phyloP scores from a whole-genome alignment of 2,113 vertebrate genomes.

The Marmota flaviventris region DNA sequence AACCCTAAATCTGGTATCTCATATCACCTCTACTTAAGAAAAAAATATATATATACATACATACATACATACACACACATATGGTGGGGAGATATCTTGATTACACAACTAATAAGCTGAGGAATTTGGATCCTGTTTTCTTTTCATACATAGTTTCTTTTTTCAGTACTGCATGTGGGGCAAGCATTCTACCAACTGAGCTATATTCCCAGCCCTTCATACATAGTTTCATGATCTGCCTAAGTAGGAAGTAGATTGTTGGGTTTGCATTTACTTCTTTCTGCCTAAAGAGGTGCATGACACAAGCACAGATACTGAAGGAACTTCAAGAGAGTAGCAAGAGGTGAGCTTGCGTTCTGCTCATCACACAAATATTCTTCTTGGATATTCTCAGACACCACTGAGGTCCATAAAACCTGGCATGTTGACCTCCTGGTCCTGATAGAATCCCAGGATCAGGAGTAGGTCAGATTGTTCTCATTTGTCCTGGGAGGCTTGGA shows the following conservation, averaged over 20 bases:
- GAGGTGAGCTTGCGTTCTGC: not conserved
- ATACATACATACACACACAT: too few relatives aligned
- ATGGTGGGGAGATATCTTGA: not conserved
- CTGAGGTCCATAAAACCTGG: not conserved
- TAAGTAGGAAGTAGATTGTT: not conserved
- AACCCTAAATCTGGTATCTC: not conserved
- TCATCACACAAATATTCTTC: not conserved
- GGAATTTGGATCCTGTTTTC: not conserved
- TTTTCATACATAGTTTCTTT: not conserved
- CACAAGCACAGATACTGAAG: not conserved
- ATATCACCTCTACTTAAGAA: not conserved
- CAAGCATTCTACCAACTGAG: too few relatives aligned
- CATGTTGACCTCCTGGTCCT: not conserved
- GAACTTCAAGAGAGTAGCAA: not conserved
- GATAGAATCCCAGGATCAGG: not conserved
- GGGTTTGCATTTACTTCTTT: not conserved
- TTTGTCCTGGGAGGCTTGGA: not conserved
- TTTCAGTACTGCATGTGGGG: too few relatives aligned
- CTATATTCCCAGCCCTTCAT: not conserved
- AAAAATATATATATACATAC: too few relatives aligned
- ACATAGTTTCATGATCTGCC: too few relatives aligned
- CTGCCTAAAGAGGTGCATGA: not conserved
- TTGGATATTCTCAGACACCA: not conserved
- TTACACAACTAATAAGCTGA: not conserved
- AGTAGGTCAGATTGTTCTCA: not conserved